Evolutionary conservation across 2,113 vertebrate species (phyloP), one percentile per base, ranked within the genome.

Genomic region (Strigops habroptila): DNA sequence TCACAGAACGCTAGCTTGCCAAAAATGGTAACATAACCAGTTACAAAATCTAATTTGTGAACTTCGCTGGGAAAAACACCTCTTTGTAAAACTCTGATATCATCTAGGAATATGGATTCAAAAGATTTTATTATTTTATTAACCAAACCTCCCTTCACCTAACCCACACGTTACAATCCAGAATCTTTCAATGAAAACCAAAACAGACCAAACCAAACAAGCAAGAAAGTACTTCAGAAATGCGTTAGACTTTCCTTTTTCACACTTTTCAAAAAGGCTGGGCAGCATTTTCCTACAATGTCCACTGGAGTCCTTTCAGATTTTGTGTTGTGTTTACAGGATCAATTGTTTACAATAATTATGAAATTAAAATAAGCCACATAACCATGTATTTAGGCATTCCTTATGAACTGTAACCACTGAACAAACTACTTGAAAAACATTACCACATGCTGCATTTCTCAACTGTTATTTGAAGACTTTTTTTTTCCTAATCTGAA

Each of bases 21-120:
- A 96, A 93, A 96, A 89, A 96, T 33, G 41, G 44, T 59, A 85
- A 67, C 23, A 30, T 18, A 95, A 88, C 53, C 78, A 82, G 59
- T 59, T 91, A 82, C 78, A 88, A 94, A 86, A 88, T 46, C 51
- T 96, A 88, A 90, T 95, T 75, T 86, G 79, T 63, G 74, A 80
- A 86, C 78, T 95, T 82, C 57, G 69, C 71, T 65, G 67, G 68
- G 30, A 64, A 90, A 93, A 62, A 30, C 39, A 41, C 18, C 28
- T 93, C 91, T 74, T 71, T 89, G 74, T 91, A 78, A 55, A 96
- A 86, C 37, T 67, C 13, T 57, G n/a, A 71, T 86, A 94, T 91
- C 76, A 70, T 75, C 82, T 80, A 91, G 48, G 25, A 86, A 67
- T 87, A 93, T 48, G 39, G 23, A 75, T 63, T 75, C 41, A 79